Conservation (phyloP, 1,140 invertebrate species). For the Glomeris maerens region DNA sequence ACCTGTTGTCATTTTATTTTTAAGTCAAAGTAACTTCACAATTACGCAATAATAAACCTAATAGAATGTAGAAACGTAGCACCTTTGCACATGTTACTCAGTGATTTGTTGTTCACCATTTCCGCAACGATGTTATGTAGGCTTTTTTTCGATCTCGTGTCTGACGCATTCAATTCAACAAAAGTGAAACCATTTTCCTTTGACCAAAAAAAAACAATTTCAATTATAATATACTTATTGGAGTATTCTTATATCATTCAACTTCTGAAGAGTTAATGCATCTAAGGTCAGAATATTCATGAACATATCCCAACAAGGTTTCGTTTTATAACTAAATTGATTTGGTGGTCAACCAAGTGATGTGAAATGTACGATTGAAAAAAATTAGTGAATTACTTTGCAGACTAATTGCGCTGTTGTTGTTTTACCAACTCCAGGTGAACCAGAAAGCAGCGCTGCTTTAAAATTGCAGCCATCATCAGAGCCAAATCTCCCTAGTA, state of each 20-base stretch:
- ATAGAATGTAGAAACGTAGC: neutral
- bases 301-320: too few species aligned
- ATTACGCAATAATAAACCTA: too few species aligned
- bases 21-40: too few species aligned
- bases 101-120: constrained; percentile 40
- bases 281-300: too few species aligned
- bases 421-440: constrained; percentile 88
- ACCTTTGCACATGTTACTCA: constrained; percentile 15
- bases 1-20: too few species aligned
- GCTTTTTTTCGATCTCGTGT: constrained; percentile 80
- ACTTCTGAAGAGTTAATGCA: too few species aligned
- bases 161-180: constrained; percentile 95
- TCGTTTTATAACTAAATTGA: too few species aligned
- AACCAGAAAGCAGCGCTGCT: constrained; percentile 84
- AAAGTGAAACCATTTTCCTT: constrained; percentile 71
- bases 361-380: too few species aligned
- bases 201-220: constrained; percentile 9
- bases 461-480: constrained; percentile 78
- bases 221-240: neutral
- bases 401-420: constrained; percentile 69
- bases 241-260: too few species aligned
- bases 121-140: constrained; percentile 67
- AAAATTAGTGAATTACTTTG: constrained; percentile 32
- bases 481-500: constrained; percentile 44
- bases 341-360: too few species aligned